phyloP scores from a whole-genome alignment of 2,113 vertebrate genomes.

The Peromyscus polionotus region DNA sequence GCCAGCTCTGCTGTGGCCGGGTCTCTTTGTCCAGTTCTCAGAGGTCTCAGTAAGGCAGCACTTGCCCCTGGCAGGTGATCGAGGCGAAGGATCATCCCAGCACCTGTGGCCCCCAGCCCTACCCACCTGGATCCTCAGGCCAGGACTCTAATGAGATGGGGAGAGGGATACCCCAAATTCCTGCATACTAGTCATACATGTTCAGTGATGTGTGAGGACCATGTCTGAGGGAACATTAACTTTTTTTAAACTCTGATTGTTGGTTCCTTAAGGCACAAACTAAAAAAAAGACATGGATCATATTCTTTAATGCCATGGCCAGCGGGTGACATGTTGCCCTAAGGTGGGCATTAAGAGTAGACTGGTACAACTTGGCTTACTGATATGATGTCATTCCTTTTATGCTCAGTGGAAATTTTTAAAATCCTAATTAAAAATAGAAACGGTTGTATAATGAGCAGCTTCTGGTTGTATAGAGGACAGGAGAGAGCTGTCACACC shows the following conservation, averaged over 20 bases:
- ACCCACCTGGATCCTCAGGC: background rate
- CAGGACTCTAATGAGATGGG: too few species aligned
- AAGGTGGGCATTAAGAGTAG: background rate
- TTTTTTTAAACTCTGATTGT: background rate
- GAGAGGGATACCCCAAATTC: background rate
- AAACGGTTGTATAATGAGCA: background rate
- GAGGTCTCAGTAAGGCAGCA: background rate
- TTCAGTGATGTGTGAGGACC: background rate
- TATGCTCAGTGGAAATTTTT: background rate
- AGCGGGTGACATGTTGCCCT: background rate
- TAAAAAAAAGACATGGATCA: background rate
- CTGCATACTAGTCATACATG: background rate
- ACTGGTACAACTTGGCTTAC: background rate
- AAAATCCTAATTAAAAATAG: background rate
- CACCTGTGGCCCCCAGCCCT: background rate
- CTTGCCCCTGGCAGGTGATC: background rate
- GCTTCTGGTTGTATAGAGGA: background rate
- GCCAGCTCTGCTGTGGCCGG: background rate
- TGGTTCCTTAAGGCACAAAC: background rate
- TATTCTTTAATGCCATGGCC: background rate
- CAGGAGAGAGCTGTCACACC: background rate
- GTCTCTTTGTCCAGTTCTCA: background rate
- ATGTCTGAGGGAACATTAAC: background rate
- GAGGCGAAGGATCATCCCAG: background rate
- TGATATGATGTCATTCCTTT: background rate